Base-by-base conservation (phyloP, 2,888 invertebrate species). In the Drosophila mayaguana region DNA sequence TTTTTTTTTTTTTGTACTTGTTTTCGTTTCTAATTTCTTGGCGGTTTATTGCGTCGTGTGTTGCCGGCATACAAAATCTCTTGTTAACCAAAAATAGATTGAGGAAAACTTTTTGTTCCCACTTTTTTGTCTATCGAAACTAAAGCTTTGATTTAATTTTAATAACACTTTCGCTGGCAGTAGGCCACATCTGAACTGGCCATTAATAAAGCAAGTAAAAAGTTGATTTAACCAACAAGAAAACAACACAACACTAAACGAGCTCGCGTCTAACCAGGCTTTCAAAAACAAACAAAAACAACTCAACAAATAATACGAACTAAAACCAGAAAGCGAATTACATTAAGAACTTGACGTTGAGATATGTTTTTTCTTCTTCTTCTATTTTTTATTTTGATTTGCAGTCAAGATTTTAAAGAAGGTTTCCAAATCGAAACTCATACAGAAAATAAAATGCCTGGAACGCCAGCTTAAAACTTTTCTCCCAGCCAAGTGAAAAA, bases 161-260 rank as follows among this genome's bases (percentile, higher is more conserved):
- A 88, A 85, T 83, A 73, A 79, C 80, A 88, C 84, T 85, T 88
- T 84, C 80, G 71, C 72, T 60, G 63, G 38, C 57, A 18, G n/a
- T 59, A 40, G 50, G 63, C 38, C 38, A 51, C 83, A 83, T 83
- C 84, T 75, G 62, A 60, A 67, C 53, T 69, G 66, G 28, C 64
- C 72, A 81, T 85, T 78, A 82, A 70, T 59, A 56, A 67, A 51
- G 28, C 48, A 53, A 72, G 48, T 61, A 66, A 64, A 74, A 68
- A 61, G 54, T 53, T 65, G 64, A 81, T 64, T 72, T 78, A 76
- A 77, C 53, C 22, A 54, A 46, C n/a, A 16, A 43, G 71, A 3
- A 36, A 36, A 36, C 12, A 61, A 40, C 16, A 28, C 20, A 60
- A 75, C 72, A 53, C 43, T 71, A 66, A 80, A 80, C 63, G 66